These are phyloP conservation scores for Asarcornis scutulata DNA, from an alignment of 2,113 vertebrate genomes.

Conservation along the genomic window DNA sequence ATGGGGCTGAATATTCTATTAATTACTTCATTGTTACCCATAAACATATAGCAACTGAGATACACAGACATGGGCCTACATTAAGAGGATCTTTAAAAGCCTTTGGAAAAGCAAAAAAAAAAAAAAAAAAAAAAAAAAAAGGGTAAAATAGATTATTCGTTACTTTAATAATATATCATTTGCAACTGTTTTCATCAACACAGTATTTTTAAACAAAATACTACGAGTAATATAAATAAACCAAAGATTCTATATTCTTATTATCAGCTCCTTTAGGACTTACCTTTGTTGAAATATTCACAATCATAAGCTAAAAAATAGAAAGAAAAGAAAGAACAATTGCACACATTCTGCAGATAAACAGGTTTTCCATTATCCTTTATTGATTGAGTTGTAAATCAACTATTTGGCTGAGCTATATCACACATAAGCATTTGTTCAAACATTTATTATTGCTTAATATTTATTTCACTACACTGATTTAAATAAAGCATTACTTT, in stretches of 20 bases:
- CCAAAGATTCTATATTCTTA: neutral
- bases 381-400: fast-evolving
- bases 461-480: neutral
- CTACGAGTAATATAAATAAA: neutral
- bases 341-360: neutral
- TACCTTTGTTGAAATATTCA: constrained; percentile 99
- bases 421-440: neutral
- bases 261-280: neutral
- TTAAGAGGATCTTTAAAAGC: neutral
- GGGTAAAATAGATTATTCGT: neutral
- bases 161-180: neutral
- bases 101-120: neutral
- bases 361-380: neutral
- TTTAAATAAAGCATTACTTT: neutral
- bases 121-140: neutral
- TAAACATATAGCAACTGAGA: neutral
- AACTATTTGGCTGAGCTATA: neutral
- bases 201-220: neutral
- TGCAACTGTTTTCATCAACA: neutral
- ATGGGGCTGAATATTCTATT: neutral
- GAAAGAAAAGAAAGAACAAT: constrained; percentile 25
- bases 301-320: constrained; percentile 91
- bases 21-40: neutral
- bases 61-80: neutral
- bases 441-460: neutral